A percentile compares a stretch with the other conserved stretches of the same genome.
Evolutionary conservation across 1,140 invertebrate species (phyloP).

Genomic region (Drusus annulatus): DNA sequence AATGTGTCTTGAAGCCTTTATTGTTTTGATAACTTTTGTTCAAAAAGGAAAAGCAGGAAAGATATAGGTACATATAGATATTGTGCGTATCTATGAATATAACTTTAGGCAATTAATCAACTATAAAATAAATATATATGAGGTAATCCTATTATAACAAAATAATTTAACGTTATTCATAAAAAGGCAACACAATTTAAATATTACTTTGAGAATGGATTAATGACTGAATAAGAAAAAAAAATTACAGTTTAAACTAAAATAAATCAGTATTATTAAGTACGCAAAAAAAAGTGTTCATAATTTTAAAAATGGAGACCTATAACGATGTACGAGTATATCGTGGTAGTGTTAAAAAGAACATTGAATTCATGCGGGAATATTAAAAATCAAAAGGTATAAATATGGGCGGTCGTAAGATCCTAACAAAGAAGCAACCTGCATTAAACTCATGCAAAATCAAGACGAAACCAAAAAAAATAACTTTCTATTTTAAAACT

Average conservation of each 20-base stretch:
- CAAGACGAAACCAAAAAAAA: background rate
- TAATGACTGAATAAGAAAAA: background rate
- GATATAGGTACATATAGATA: background rate
- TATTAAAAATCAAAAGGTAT: no score
- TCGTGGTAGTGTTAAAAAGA: no score
- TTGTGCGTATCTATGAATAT: conserved; percentile 13
- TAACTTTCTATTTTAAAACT: background rate
- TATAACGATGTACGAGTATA: no score
- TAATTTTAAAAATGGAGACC: background rate
- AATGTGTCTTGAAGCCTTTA: background rate
- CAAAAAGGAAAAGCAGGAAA: no score
- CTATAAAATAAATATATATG: background rate
- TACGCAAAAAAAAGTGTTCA: background rate
- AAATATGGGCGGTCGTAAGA: background rate
- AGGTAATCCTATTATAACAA: conserved; percentile 10
- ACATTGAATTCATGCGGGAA: no score
- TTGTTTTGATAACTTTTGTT: no score
- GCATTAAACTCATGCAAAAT: conserved; percentile 17
- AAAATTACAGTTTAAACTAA: background rate
- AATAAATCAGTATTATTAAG: background rate
- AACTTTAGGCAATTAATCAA: background rate
- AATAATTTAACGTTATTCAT: background rate
- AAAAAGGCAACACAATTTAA: background rate
- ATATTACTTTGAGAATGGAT: background rate
- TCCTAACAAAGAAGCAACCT: background rate